Base-by-base conservation (phyloP, 1,140 invertebrate genomes). In the Propsilocerus akamusi region DNA sequence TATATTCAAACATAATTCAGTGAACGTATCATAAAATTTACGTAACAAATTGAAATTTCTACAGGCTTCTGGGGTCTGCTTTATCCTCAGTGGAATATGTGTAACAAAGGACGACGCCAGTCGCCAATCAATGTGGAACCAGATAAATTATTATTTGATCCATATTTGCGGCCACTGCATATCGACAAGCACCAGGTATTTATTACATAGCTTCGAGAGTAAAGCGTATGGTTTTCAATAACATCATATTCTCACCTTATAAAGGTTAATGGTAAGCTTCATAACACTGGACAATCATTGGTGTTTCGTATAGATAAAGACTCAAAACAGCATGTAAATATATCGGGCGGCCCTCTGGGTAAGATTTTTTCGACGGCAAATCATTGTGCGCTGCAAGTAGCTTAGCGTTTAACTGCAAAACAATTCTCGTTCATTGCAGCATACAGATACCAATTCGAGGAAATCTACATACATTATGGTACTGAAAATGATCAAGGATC, bases 71-170 rank as follows among this genome's bases (percentile, higher is more conserved):
- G 93, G 94, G 93, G 93, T 34, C 72, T 95, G 51, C 86, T 97
- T 63, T 95, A 97, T 72, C 89, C 88, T 0, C 86, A 95, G 63
- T 97, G 94, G 94, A 83, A 80, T 59, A 80, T 97, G 70, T 98
- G 94, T 71, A 87, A 80, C 59, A 88, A 89, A 64, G 94, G 94
- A 20, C 74, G 83, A 50, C 74, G 90, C 51, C 93, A 98, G 67
- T 95, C 90, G 49, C 94, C 94, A 14, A 91, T 98, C 57, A 87
- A 97, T 69, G 82, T 98, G 50, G 87, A 95, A 59, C 92, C 94
- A 5, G 80, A 84, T 52, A 83, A 88, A 60, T 72, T 98, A 46
- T 76, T 97, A 23, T 97, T 86, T 68, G 94, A 97, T 72, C 91
- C 92, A 4, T 86, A 87, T 69, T 75, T 97, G 50, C 78, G 84